phyloP scores from a whole-genome alignment of 2,888 invertebrate genomes.

The Scaeva pyrastri region DNA sequence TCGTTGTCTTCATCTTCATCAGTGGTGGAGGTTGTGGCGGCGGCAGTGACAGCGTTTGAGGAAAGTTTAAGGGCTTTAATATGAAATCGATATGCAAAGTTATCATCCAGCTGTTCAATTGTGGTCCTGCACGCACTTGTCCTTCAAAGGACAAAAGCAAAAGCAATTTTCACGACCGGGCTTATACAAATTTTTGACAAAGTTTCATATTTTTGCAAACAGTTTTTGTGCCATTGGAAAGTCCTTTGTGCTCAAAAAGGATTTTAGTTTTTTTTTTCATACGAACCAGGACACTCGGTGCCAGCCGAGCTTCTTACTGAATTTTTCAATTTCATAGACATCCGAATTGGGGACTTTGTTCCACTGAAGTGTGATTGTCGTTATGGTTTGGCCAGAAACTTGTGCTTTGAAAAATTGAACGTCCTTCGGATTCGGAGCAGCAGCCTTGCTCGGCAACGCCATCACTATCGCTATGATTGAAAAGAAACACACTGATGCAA shows the following conservation, averaged over 20 bases:
- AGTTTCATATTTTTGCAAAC: slow-evolving; percentile 45
- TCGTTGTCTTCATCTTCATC: slow-evolving; percentile 9
- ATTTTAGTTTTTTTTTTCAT: slow-evolving; percentile 38
- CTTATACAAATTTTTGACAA: slow-evolving; percentile 8
- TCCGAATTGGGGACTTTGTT: slow-evolving; percentile 78
- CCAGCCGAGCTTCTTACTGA: slow-evolving; percentile 80
- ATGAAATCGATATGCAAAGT: slow-evolving; percentile 81
- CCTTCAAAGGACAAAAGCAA: slow-evolving; percentile 40
- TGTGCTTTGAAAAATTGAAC: slow-evolving; percentile 78
- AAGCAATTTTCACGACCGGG: slow-evolving; percentile 40
- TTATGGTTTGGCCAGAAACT: slow-evolving; percentile 79
- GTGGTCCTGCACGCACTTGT: slow-evolving; percentile 77
- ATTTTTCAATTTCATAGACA: slow-evolving; percentile 82
- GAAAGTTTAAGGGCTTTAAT: slow-evolving; percentile 79
- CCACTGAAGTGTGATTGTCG: slow-evolving; percentile 81
- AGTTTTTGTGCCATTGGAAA: not conserved
- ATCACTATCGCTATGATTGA: slow-evolving; percentile 54
- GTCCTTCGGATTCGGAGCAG: not conserved
- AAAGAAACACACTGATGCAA: slow-evolving; percentile 57
- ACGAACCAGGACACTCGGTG: slow-evolving; percentile 80
- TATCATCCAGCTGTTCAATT: slow-evolving; percentile 81
- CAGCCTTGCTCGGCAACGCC: not conserved
- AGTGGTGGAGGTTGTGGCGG: too few relatives aligned
- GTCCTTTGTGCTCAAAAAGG: slow-evolving; percentile 10
- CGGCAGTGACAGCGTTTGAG: not conserved